Base-by-base conservation (phyloP, 2,113 vertebrate species). In the Guaruba guarouba region DNA sequence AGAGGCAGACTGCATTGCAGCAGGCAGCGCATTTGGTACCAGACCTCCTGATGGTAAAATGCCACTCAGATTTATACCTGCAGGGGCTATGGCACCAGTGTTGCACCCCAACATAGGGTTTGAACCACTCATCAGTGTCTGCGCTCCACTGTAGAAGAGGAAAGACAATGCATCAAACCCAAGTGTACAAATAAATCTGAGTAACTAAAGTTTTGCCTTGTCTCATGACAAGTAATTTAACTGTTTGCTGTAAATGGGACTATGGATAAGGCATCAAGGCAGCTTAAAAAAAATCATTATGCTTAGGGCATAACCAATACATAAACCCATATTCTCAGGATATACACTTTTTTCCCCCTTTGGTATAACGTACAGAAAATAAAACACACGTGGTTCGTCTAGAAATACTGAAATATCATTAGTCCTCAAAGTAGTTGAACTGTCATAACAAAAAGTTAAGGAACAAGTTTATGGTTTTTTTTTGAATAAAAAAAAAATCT, bases 71-170 rank as follows among this genome's bases (percentile, higher is more conserved):
- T 98, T 99, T 95, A 99, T 98, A 94, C 99, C 98, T 85, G 98
- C 93, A 96, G 98, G 98, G 92, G 98, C 96, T 95, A 98, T 93
- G 95, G 98, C 97, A 96, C 98, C 98, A 97, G 99, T 96, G 96
- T 97, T 98, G 96, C 98, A 98, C 92, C 98, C 98, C 97, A 99
- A 95, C 99, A 99, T 98, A 51, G 99, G 97, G 95, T 98, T 99
- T 94, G 99, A 98, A 95, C 99, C 98, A 91, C 98, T 99, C 99
- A 99, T 99, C 97, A 99, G 96, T 82, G 99, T 98, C 98, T 99
- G 99, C 76, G 99, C 98, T 97, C 99, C 99, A 98, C 99, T 99
- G 97, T 67, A 95, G 96, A 93, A 97, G 92, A 98, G 94, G 91
- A 97, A 97, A 97, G 94, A 97, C 93, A 96, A 95, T n/a, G 91